These are phyloP conservation scores for Serrognathus titanus DNA, from an alignment of 2,888 invertebrate genomes.

Conservation along the genomic window DNA sequence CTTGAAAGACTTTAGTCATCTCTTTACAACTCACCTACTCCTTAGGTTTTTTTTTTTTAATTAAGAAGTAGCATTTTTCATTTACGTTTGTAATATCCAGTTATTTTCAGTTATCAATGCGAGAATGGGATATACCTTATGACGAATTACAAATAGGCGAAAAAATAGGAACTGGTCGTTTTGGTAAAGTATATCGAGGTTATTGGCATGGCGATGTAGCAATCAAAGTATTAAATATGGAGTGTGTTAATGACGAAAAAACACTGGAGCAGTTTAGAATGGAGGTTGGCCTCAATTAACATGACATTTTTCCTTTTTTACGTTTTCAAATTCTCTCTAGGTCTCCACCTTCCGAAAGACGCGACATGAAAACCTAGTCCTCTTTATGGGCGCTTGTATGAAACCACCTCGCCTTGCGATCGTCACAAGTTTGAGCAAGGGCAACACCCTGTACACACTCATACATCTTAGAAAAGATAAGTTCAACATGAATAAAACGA, in stretches of 20 bases:
- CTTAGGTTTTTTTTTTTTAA: too few species aligned
- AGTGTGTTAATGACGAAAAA: conserved; percentile 67
- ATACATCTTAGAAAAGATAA: conserved; percentile 90
- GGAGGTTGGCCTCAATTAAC: conserved; percentile 59
- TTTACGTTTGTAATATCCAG: too few species aligned
- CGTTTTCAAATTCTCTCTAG: conserved; percentile 47
- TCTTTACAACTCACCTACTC: too few species aligned
- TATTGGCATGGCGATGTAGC: conserved; percentile 99
- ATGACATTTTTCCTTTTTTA: too few species aligned
- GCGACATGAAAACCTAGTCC: conserved; percentile 94
- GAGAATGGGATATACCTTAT: conserved; percentile 98
- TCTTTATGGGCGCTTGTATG: conserved; percentile 99
- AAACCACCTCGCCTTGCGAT: conserved; percentile 95
- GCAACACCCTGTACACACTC: conserved; percentile 89
- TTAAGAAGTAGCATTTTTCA: too few species aligned
- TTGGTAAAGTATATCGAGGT: conserved; percentile 92
- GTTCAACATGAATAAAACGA: conserved; percentile 90
- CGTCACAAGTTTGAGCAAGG: conserved; percentile 95
- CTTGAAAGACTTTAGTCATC: too few species aligned
- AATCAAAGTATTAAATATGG: conserved; percentile 89
- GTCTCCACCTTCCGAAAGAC: conserved; percentile 96
- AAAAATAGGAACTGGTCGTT: conserved; percentile 85
- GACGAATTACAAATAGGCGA: conserved; percentile 87
- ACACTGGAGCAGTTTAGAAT: conserved; percentile 92
- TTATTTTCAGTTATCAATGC: conserved; percentile 67